phyloP scores from a whole-genome alignment of 2,888 invertebrate genomes.

The Tribolium freemani region DNA sequence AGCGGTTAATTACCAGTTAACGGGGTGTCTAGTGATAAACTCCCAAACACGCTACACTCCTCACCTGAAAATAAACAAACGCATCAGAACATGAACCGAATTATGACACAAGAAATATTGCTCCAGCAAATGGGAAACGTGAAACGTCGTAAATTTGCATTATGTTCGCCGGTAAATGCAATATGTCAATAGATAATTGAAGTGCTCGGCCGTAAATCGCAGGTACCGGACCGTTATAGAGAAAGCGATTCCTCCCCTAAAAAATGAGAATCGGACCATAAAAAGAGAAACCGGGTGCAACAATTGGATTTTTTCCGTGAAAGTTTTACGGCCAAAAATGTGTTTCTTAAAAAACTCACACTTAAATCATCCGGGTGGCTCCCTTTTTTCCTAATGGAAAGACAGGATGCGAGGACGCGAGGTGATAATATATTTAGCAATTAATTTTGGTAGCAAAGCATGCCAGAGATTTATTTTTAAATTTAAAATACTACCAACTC shows the following conservation, averaged over 20 bases:
- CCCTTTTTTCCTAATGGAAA: conserved; percentile 36
- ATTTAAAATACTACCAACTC: conserved; percentile 59
- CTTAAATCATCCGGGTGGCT: conserved; percentile 31
- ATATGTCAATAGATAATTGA: conserved; percentile 61
- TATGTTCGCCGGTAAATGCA: conserved; percentile 58
- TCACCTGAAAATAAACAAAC: conserved; percentile 63
- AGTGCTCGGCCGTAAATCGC: conserved; percentile 29
- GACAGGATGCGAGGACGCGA: conserved; percentile 51
- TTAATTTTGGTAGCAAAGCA: conserved; percentile 59
- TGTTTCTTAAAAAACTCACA: conserved; percentile 11
- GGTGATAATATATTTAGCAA: conserved; percentile 60
- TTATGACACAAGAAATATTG: neutral
- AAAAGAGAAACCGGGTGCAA: conserved; percentile 42
- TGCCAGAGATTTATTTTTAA: conserved; percentile 61
- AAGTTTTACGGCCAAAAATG: conserved; percentile 29
- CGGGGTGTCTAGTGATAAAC: conserved; percentile 59
- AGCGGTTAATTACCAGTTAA: conserved; percentile 65
- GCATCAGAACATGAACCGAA: conserved; percentile 38
- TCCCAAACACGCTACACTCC: conserved; percentile 56
- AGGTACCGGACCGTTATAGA: conserved; percentile 20
- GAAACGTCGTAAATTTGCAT: conserved; percentile 57
- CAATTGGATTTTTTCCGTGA: conserved; percentile 36
- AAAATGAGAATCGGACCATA: conserved; percentile 30
- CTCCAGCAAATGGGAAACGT: conserved; percentile 51
- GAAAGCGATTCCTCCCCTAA: conserved; percentile 17